These are phyloP conservation scores for Rhizomys pruinosus DNA, from an alignment of 2,113 vertebrate species.

Conservation along the genomic window DNA sequence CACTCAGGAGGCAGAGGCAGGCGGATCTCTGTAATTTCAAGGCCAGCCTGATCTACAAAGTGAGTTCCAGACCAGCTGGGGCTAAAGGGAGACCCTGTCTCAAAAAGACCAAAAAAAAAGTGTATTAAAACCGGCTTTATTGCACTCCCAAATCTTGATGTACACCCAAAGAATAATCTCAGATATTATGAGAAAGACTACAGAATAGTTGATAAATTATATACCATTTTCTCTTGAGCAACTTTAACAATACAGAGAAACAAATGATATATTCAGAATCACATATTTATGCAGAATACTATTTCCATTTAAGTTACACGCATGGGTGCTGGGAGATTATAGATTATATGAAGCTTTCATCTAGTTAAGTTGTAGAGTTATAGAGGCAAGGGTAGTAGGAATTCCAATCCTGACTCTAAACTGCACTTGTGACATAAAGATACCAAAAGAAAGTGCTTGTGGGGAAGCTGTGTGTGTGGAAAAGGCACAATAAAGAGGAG, in stretches of 20 bases:
- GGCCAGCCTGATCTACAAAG: too few relatives aligned
- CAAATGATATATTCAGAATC: slow-evolving; percentile 30
- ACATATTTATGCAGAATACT: neutral
- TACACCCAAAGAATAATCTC: neutral
- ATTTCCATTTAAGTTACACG: neutral
- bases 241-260: neutral
- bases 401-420: neutral
- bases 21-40: too few relatives aligned
- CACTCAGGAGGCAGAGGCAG: too few relatives aligned
- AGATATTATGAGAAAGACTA: neutral
- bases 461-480: neutral
- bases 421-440: neutral
- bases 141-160: neutral
- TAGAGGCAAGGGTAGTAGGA: neutral
- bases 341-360: slow-evolving; percentile 21
- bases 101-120: too few relatives aligned
- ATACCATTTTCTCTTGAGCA: neutral
- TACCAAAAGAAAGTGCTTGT: neutral
- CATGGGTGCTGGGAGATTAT: neutral
- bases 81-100: too few relatives aligned
- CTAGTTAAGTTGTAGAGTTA: neutral
- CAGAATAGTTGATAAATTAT: neutral
- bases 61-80: too few relatives aligned
- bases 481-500: neutral
- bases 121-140: neutral